These are phyloP conservation scores for Casuarius casuarius DNA, from an alignment of 2,113 vertebrate genomes.

Conservation along the genomic window DNA sequence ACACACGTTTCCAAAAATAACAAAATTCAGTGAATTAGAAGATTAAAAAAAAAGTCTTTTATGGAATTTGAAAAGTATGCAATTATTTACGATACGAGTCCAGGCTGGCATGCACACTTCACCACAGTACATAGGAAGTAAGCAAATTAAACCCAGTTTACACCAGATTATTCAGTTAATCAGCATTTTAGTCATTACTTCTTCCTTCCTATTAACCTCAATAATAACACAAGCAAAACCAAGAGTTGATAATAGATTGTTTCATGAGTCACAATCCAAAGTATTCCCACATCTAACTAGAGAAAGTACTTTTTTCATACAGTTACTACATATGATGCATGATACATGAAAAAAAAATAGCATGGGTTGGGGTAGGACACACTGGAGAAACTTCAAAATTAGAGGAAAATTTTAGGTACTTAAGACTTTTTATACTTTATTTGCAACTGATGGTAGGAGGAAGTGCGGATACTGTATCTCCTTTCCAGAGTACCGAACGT, in stretches of 20 bases:
- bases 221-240: background rate
- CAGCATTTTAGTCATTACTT: background rate
- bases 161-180: constrained; percentile 27
- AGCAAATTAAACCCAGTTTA: constrained; percentile 3
- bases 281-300: background rate
- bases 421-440: background rate
- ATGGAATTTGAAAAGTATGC: background rate
- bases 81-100: background rate
- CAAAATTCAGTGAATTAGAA: background rate
- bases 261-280: background rate
- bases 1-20: too few species aligned
- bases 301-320: too few species aligned
- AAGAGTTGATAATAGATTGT: background rate
- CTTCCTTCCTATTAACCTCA: background rate
- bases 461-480: too few species aligned
- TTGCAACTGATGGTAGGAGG: too few species aligned
- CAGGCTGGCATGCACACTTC: background rate
- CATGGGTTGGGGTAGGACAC: too few species aligned
- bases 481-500: too few species aligned
- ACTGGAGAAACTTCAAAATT: too few species aligned
- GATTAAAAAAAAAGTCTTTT: background rate
- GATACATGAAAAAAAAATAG: too few species aligned
- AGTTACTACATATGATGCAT: too few species aligned
- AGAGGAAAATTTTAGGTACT: too few species aligned
- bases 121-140: background rate